Evolutionary conservation across 2,113 vertebrate species (phyloP).

Genomic region (Tympanuchus pallidicinctus): DNA sequence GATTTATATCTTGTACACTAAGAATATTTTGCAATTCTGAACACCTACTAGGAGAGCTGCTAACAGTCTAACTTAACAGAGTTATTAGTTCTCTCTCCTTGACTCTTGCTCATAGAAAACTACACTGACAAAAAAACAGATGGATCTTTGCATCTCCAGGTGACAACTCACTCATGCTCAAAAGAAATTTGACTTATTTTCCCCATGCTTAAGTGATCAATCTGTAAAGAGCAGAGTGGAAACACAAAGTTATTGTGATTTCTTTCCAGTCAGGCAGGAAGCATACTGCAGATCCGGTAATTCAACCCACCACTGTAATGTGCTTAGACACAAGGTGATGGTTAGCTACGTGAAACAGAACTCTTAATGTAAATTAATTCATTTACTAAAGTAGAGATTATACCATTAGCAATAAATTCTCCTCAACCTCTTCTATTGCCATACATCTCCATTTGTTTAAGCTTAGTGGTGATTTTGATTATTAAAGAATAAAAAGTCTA

Average conservation of each 20-base stretch:
- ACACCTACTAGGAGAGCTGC: neutral
- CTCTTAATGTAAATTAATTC: neutral
- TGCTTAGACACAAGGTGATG: neutral
- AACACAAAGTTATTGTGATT: neutral
- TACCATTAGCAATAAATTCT: neutral
- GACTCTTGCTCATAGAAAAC: neutral
- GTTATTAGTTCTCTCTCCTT: neutral
- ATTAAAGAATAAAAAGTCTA: neutral
- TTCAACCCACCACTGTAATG: accelerated
- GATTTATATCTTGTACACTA: neutral
- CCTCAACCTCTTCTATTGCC: neutral
- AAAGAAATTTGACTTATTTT: neutral
- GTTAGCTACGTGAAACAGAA: neutral
- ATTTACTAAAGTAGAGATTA: neutral
- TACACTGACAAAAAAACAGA: neutral
- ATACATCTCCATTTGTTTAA: neutral
- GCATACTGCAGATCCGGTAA: neutral
- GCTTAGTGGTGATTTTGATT: neutral
- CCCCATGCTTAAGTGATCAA: neutral
- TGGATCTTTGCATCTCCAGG: neutral
- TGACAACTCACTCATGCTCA: neutral
- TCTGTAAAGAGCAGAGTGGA: neutral
- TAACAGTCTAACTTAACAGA: neutral
- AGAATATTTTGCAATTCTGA: neutral
- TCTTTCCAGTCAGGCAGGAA: neutral